A percentile compares a stretch with the other conserved stretches of the same genome.
These are phyloP conservation scores for Lagenorhynchus albirostris DNA, from an alignment of 2,113 vertebrate species.

Conservation along the genomic window DNA sequence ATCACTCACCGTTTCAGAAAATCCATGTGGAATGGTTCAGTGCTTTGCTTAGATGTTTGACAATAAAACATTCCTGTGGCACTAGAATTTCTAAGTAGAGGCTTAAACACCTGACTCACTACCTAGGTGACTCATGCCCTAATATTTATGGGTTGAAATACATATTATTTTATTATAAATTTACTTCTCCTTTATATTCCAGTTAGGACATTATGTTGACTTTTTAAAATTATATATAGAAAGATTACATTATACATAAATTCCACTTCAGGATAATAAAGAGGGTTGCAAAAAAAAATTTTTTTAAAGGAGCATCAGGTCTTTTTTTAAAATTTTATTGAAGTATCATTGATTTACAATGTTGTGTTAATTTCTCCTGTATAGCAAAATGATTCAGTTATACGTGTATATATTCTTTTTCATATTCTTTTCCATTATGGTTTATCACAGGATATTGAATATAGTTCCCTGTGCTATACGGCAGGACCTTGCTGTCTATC, in stretches of 20 bases:
- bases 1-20: not conserved
- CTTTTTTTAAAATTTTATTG: not conserved
- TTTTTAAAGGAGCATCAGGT: not conserved
- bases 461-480: not conserved
- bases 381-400: not conserved
- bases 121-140: not conserved
- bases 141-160: not conserved
- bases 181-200: constrained; percentile 2
- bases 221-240: not conserved
- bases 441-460: not conserved
- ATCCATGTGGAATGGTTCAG: not conserved
- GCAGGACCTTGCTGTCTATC: not conserved
- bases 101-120: not conserved
- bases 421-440: not conserved
- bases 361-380: not conserved
- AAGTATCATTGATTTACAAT: not conserved
- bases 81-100: not conserved
- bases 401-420: not conserved
- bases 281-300: not conserved
- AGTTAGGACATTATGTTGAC: not conserved
- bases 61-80: not conserved
- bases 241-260: not conserved
- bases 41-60: not conserved
- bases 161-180: not conserved
- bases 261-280: constrained; percentile 1